Conservation (phyloP, 2,797 vertebrate genomes). For the Falco concolor region DNA sequence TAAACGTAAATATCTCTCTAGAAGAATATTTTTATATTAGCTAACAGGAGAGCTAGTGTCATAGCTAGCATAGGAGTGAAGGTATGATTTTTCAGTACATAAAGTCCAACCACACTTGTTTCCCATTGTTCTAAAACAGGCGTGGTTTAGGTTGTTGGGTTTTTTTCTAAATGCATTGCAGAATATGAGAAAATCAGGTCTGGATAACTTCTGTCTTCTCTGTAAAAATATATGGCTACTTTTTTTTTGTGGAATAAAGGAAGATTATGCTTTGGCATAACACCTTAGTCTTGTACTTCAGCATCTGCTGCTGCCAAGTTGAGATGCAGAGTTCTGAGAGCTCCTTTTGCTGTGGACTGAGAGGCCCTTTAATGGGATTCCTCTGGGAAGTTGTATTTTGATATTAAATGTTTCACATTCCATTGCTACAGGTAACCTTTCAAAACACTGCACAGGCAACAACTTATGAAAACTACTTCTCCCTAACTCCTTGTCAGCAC, state of each 20-base stretch:
- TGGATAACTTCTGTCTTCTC: neutral
- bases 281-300: neutral
- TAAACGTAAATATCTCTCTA: neutral
- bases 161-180: neutral
- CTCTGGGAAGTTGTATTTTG: neutral
- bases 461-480: neutral
- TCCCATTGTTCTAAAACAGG: neutral
- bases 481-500: neutral
- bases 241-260: neutral
- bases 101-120: neutral
- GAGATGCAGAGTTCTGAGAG: neutral
- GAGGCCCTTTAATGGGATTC: neutral
- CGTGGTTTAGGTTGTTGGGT: neutral
- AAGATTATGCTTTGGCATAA: neutral
- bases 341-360: neutral
- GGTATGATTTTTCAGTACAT: neutral
- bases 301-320: neutral
- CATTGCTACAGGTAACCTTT: neutral
- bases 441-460: neutral
- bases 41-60: neutral
- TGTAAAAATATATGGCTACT: rapidly evolving
- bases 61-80: neutral
- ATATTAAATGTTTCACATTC: neutral
- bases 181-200: neutral
- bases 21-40: neutral